These are phyloP conservation scores for Palythoa grandiflora DNA, from an alignment of 92 coral and sea anemone genomes.

Conservation along the genomic window DNA sequence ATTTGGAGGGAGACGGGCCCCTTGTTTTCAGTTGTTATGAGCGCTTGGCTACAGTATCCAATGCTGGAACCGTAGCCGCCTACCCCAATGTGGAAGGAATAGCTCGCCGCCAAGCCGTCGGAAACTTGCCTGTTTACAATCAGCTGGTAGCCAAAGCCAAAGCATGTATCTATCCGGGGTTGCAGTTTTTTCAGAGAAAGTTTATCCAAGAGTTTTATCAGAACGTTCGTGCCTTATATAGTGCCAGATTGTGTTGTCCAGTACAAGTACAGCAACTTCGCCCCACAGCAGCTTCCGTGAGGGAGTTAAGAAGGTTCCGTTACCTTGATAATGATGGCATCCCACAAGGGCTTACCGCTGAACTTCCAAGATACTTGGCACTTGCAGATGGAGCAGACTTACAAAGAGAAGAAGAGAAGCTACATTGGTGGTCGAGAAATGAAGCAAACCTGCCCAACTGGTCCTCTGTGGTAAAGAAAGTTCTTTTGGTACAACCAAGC, in stretches of 20 bases:
- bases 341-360: slow-evolving; percentile 57
- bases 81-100: slow-evolving; percentile 44
- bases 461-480: slow-evolving; percentile 65
- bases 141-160: slow-evolving; percentile 56
- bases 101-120: slow-evolving; percentile 58
- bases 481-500: slow-evolving; percentile 70
- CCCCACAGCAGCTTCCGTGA: slow-evolving; percentile 68
- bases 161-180: slow-evolving; percentile 54
- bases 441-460: slow-evolving; percentile 64
- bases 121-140: slow-evolving; percentile 41
- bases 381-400: slow-evolving; percentile 58
- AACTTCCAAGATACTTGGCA: slow-evolving; percentile 56
- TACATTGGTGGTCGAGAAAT: slow-evolving; percentile 62
- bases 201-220: slow-evolving; percentile 43
- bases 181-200: slow-evolving; percentile 53
- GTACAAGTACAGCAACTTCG: slow-evolving; percentile 61
- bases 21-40: slow-evolving; percentile 58
- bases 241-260: slow-evolving; percentile 69
- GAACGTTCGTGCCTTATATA: slow-evolving; percentile 62
- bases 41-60: slow-evolving; percentile 42
- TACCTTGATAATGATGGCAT: slow-evolving; percentile 64
- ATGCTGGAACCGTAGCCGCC: slow-evolving; percentile 47
- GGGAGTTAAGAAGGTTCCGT: too few relatives aligned
- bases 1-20: slow-evolving; percentile 60
- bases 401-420: slow-evolving; percentile 50